Evolutionary conservation across 2,888 invertebrate genomes (phyloP).

Genomic region (Andrena bicolor): DNA sequence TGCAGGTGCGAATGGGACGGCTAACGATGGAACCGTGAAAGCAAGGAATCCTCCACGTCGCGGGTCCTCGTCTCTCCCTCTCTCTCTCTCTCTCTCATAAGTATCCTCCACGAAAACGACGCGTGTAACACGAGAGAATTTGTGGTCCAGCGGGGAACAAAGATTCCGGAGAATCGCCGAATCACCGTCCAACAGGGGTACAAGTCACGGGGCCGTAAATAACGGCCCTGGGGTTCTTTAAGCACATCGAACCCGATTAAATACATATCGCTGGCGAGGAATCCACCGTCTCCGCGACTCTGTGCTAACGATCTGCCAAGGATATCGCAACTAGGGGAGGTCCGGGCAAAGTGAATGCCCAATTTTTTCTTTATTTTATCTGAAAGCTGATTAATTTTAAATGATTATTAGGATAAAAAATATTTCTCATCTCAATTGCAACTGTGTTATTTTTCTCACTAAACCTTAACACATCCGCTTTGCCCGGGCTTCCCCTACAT

Average conservation of each 20-base stretch:
- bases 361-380: too few relatives aligned
- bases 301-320: not conserved
- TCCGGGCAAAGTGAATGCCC: too few relatives aligned
- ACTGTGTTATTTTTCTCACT: too few relatives aligned
- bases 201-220: conserved; percentile 23
- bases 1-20: conserved; percentile 80
- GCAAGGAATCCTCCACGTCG: conserved; percentile 62
- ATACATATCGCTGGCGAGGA: conserved; percentile 10
- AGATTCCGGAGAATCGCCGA: conserved; percentile 64
- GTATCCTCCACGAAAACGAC: conserved; percentile 24
- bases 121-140: conserved; percentile 68
- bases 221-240: not conserved
- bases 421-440: too few relatives aligned
- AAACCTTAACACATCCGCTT: too few relatives aligned
- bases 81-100: not conserved
- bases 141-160: conserved; percentile 57
- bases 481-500: too few relatives aligned
- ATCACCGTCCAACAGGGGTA: conserved; percentile 51
- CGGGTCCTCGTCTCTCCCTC: conserved; percentile 4
- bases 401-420: too few relatives aligned
- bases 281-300: not conserved
- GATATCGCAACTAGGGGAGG: too few relatives aligned
- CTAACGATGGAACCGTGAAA: conserved; percentile 69
- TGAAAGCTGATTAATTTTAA: too few relatives aligned
- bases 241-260: conserved; percentile 27